Base-by-base conservation (phyloP, 2,797 vertebrate genomes). In the Microctenopoma steveboyesi region DNA sequence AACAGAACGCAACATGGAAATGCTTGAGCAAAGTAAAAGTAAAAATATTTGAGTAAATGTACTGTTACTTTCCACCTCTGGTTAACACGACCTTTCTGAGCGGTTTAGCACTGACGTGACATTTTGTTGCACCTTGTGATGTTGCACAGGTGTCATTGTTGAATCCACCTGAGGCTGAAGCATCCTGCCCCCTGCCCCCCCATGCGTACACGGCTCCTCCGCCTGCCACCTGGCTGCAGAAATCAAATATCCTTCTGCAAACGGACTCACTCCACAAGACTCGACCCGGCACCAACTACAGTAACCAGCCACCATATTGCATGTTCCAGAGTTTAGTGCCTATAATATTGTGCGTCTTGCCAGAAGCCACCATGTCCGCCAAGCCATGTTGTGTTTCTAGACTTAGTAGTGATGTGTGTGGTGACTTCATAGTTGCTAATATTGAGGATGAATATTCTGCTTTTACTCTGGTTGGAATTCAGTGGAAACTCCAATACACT, bases 251-350 rank as follows among this genome's bases (percentile, higher is more conserved):
- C 74, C 80, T 76, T 71, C 71, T 74, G 76, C 64, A 61, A 83
- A 65, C 43, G 25, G 69, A 83, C 78, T 74, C 79, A 37, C 72
- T 49, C 69, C 54, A 73, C 81, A 58, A 60, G 81, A 84, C 80
- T 72, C n/a, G 61, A 82, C 81, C 69, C 58, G 73, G 82, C 83
- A 77, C 76, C 74, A 68, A 71, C 78, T 69, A 51, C 86, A 86
- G 86, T 89, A 89, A 86, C 85, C 86, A 86, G 86, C 85, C 86
- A 65, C 86, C 88, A 83, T 89, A 73, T 87, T 91, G 90, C 90
- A 91, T 91, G 90, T 89, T 88, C 84, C 87, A 86, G 84, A 90
- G 89, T 89, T 86, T 90, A 89, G 89, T 91, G 88, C 89, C 90
- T 90, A 85, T 88, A 88, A 83, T 89, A 83, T 86, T 79, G 86